Evolutionary conservation across 2,797 vertebrate genomes (phyloP).

Genomic region (Odontamblyopus rebecca): DNA sequence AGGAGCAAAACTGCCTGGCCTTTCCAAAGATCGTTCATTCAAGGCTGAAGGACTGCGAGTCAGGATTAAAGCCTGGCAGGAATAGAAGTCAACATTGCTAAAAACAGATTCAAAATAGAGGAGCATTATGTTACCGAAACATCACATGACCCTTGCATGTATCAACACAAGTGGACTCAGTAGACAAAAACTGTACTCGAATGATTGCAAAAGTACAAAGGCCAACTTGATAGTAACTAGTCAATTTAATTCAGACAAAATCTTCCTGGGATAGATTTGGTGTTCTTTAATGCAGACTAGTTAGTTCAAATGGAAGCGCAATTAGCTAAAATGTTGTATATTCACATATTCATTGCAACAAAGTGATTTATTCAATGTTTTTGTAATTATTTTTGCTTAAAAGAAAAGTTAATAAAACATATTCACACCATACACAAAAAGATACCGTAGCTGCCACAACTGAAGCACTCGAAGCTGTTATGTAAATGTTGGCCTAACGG

Average conservation of each 20-base stretch:
- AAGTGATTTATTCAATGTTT: no score
- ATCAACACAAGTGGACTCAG: conserved; percentile 12
- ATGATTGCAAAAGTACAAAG: conserved; percentile 28
- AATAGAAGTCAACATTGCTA: conserved; percentile 52
- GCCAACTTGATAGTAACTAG: conserved; percentile 21
- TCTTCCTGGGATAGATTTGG: neutral
- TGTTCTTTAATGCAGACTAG: no score
- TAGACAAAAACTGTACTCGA: conserved; percentile 39
- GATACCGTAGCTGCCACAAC: no score
- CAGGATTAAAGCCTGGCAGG: conserved; percentile 41
- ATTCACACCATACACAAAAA: no score
- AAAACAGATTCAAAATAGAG: conserved; percentile 72
- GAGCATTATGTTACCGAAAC: conserved; percentile 64
- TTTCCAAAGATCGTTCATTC: conserved; percentile 24
- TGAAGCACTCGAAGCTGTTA: neutral
- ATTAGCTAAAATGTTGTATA: no score
- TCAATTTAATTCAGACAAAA: neutral
- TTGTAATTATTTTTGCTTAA: no score
- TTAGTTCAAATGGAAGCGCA: no score
- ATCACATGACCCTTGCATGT: conserved; percentile 54
- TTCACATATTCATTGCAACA: no score
- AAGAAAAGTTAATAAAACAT: no score
- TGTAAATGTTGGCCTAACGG: neutral
- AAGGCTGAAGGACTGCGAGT: conserved; percentile 21
- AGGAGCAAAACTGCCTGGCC: conserved; percentile 3